These are phyloP conservation scores for Lasioglossum leucozonium DNA, from an alignment of 2,888 invertebrate species.

Conservation along the genomic window DNA sequence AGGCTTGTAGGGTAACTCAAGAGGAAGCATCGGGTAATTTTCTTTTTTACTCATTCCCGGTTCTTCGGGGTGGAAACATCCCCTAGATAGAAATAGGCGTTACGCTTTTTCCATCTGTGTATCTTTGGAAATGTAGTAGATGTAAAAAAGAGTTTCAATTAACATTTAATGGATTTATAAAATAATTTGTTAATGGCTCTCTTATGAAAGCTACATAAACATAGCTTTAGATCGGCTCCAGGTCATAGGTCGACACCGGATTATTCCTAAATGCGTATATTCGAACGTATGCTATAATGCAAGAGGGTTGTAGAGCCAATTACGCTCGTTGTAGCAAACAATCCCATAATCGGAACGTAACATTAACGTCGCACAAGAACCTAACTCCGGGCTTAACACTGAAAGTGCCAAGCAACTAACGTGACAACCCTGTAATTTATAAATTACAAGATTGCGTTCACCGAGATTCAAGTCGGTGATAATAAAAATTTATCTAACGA, in stretches of 20 bases:
- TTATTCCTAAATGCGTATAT: not conserved
- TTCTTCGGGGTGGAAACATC: not conserved
- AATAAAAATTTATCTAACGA: not conserved
- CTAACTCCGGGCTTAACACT: not conserved
- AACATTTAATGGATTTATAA: not conserved
- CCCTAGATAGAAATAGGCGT: not conserved
- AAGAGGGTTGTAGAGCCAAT: not conserved
- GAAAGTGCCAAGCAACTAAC: not conserved
- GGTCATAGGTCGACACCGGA: not conserved
- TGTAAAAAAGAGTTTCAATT: not conserved
- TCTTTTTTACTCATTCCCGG: not conserved
- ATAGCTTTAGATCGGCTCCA: not conserved
- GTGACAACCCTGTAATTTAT: not conserved
- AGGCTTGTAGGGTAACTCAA: not conserved
- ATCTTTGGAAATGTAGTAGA: not conserved
- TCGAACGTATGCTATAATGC: not conserved
- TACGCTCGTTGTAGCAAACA: conserved; percentile 3
- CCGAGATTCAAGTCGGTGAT: not conserved
- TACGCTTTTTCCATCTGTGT: not conserved
- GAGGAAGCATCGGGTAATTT: not conserved
- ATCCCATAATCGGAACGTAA: conserved; percentile 1
- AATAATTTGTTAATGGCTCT: not conserved
- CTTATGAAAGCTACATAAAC: not conserved
- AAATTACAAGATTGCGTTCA: not conserved
- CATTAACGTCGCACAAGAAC: not conserved